These are phyloP conservation scores for Trachelus stipa DNA, from an alignment of 2,888 invertebrate species.

Conservation along the genomic window DNA sequence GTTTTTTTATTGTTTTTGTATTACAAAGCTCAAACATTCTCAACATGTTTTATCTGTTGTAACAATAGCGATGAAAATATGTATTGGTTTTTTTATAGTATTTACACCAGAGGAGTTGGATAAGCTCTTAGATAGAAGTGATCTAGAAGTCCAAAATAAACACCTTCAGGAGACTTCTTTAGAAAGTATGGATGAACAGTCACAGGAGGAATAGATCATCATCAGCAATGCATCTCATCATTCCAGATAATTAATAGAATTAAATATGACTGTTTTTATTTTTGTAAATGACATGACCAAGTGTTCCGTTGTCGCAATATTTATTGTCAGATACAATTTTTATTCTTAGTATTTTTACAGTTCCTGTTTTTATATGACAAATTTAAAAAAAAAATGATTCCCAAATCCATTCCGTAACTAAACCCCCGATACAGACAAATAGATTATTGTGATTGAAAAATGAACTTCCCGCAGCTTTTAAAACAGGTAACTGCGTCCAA, in stretches of 20 bases:
- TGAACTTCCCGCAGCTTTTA: not conserved
- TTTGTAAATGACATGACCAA: not conserved
- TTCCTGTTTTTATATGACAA: not conserved
- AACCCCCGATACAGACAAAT: not conserved
- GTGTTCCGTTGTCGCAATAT: not conserved
- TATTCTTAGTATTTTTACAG: not conserved
- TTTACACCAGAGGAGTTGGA: slow-evolving; percentile 67
- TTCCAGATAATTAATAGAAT: not conserved
- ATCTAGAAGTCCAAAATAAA: slow-evolving; percentile 40
- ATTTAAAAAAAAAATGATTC: not conserved
- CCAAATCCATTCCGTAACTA: not conserved
- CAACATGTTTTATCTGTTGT: too few species aligned
- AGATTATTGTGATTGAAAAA: not conserved
- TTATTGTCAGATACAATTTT: not conserved
- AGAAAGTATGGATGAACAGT: not conserved
- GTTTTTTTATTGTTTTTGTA: not conserved
- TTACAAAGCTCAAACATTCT: not conserved
- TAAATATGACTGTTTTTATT: not conserved
- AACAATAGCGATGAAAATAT: too few species aligned
- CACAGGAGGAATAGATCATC: not conserved
- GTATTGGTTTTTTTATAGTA: slow-evolving; percentile 45
- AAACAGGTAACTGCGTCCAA: not conserved
- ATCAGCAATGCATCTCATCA: not conserved
- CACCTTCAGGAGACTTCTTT: not conserved
- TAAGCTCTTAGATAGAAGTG: slow-evolving; percentile 66